Base-by-base conservation (phyloP, 2,888 invertebrate species). In the Microdon myrmicae region DNA sequence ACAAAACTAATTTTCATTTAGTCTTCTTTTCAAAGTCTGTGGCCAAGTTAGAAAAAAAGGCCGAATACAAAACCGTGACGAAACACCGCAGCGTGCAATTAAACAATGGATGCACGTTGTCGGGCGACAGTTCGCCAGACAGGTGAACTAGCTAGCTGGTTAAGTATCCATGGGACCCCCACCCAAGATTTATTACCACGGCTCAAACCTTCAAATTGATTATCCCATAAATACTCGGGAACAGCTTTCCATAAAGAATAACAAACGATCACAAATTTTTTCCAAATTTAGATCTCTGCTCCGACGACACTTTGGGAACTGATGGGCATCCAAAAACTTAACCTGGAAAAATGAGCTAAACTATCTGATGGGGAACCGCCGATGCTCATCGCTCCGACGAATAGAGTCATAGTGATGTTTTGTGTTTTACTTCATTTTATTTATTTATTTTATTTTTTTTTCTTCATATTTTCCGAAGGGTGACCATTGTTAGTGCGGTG, bases 251-350 rank as follows among this genome's bases (percentile, higher is more conserved):
- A 64, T 64, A 56, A 41, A 16, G 23, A 35, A 64, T 64, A 64
- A 64, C 51, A 56, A 64, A 64, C 51, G 64, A 56, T 64, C 64
- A 64, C 64, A 56, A 51, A 53, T 64, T 54, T 64, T 53, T 47
- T 64, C n/a, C n/a, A n/a, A 64, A 64, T 64, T 64, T 64, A 64
- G 64, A 64, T 56, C 56, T 39, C 44, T 16, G 10, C 20, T 13
- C 29, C 43, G 10, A 29, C 22, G 10, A 23, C 32, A 28, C 28
- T n/a, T 28, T 3, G 13, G 16, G 25, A 14, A 2, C 1, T 23
- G 9, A 13, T 6, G 9, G 8, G 3, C 9, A 38, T 20, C n/a
- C 2, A 9, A 1, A 3, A 6, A 5, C n/a, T 23, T 16, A 20
- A 16, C 2, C 32, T 22, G 31, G 9, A 26, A 32, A 28, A 14